Evolutionary conservation across 2,888 invertebrate species (phyloP).

Genomic region (Rhagonycha fulva): DNA sequence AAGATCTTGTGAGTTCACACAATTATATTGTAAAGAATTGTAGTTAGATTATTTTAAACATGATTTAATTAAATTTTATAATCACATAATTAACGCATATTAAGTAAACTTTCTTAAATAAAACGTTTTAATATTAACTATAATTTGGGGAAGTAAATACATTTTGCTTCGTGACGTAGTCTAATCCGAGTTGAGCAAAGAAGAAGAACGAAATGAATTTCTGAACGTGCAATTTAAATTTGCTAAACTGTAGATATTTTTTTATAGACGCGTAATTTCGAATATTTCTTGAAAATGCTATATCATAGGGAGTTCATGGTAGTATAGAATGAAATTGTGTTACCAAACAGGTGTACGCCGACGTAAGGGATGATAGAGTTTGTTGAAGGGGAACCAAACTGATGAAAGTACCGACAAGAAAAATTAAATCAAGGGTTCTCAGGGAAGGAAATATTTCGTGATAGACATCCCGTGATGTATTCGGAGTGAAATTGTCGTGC

Average conservation of each 20-base stretch:
- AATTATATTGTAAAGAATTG: neutral
- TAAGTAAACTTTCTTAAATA: neutral
- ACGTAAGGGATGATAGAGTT: neutral
- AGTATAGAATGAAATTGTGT: neutral
- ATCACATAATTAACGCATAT: neutral
- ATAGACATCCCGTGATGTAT: neutral
- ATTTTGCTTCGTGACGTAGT: neutral
- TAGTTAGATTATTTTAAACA: neutral
- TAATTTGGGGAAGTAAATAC: neutral
- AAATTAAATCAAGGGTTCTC: neutral
- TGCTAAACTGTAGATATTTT: neutral
- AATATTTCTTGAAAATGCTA: neutral
- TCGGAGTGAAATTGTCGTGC: neutral
- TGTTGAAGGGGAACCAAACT: neutral
- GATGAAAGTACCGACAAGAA: neutral
- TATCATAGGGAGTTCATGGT: neutral
- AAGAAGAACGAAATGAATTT: too few species aligned
- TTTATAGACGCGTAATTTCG: neutral
- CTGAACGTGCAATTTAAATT: neutral
- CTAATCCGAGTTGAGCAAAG: neutral
- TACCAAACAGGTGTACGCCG: neutral
- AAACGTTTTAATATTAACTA: neutral
- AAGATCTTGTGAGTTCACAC: neutral
- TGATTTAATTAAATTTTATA: neutral
- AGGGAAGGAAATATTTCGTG: neutral